A percentile compares a stretch with the other conserved stretches of the same genome.
Evolutionary conservation across 2,797 vertebrate genomes (phyloP).

Genomic region (Pangasius djambal): DNA sequence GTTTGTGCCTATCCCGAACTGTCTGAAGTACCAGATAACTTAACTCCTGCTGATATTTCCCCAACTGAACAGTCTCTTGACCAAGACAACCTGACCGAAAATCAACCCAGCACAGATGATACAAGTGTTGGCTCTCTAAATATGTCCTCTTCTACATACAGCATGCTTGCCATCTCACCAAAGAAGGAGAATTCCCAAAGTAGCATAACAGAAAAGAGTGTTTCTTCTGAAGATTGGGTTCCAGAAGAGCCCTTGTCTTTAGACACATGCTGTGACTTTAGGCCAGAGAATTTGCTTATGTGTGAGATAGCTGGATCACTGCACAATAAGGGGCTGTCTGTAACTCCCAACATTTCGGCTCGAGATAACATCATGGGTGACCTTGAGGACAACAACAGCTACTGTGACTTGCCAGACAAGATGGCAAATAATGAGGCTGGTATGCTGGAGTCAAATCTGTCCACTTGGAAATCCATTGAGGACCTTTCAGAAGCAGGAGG

Average conservation of each 20-base stretch:
- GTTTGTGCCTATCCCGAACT: constrained; percentile 73
- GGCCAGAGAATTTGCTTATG: constrained; percentile 74
- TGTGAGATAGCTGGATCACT: constrained; percentile 67
- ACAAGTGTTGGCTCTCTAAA: constrained; percentile 66
- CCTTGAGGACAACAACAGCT: constrained; percentile 73
- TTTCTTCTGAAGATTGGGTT: constrained; percentile 67
- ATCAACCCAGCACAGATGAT: constrained; percentile 71
- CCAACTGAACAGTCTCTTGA: constrained; percentile 69
- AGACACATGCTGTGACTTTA: constrained; percentile 70
- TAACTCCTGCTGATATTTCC: constrained; percentile 69
- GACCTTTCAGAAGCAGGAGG: constrained; percentile 79
- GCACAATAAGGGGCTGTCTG: constrained; percentile 62
- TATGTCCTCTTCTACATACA: constrained; percentile 70
- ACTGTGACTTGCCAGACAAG: constrained; percentile 63
- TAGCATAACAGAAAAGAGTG: constrained; percentile 60
- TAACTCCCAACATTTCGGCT: constrained; percentile 63
- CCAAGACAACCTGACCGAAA: constrained; percentile 81
- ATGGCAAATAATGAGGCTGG: constrained; percentile 64
- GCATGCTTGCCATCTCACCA: constrained; percentile 78
- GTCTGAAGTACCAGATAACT: constrained; percentile 74
- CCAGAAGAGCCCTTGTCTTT: constrained; percentile 70
- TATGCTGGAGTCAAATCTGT: constrained; percentile 72
- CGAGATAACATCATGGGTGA: constrained; percentile 66
- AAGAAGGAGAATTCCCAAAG: constrained; percentile 83
- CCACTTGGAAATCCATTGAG: constrained; percentile 75